Percentiles rank a stretch among this genome's conserved stretches.
These are phyloP conservation scores for Gallinago stenura DNA, from an alignment of 2,797 vertebrate genomes.

Conservation along the genomic window DNA sequence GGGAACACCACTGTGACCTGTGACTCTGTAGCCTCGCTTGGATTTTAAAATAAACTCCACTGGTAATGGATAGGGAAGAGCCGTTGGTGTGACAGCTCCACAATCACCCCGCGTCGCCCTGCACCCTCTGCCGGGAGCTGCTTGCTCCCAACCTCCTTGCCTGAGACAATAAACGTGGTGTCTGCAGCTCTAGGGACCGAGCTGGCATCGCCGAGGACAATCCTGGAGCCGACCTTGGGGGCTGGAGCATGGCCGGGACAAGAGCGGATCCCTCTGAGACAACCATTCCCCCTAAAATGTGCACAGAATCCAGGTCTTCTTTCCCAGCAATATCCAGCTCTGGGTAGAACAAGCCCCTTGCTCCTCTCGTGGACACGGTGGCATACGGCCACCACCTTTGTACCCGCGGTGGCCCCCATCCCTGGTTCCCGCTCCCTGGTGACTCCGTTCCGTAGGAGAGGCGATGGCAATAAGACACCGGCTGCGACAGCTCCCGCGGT, in stretches of 20 bases:
- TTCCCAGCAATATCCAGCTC: conserved; percentile 30
- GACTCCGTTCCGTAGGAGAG: conserved; percentile 34
- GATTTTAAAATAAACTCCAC: conserved; percentile 52
- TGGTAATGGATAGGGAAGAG: conserved; percentile 33
- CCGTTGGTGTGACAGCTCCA: background rate
- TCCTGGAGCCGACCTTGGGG: background rate
- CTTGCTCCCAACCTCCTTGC: conserved; percentile 33
- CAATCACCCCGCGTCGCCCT: conserved; percentile 1
- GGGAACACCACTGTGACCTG: conserved; percentile 27
- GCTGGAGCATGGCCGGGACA: background rate
- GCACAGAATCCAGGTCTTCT: conserved; percentile 33
- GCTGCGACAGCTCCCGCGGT: background rate
- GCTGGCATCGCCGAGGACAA: background rate
- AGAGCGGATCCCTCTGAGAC: background rate
- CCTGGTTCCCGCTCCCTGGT: background rate
- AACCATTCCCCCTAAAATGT: background rate
- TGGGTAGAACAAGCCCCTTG: background rate
- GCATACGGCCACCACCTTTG: background rate
- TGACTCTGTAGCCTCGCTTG: conserved; percentile 44
- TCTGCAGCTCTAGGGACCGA: background rate
- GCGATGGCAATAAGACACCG: background rate
- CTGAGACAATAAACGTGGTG: background rate
- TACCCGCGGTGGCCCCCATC: background rate
- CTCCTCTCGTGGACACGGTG: background rate
- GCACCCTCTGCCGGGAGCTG: conserved; percentile 16